phyloP scores from a whole-genome alignment of 2,888 invertebrate genomes.

The Ormyrus rosae region DNA sequence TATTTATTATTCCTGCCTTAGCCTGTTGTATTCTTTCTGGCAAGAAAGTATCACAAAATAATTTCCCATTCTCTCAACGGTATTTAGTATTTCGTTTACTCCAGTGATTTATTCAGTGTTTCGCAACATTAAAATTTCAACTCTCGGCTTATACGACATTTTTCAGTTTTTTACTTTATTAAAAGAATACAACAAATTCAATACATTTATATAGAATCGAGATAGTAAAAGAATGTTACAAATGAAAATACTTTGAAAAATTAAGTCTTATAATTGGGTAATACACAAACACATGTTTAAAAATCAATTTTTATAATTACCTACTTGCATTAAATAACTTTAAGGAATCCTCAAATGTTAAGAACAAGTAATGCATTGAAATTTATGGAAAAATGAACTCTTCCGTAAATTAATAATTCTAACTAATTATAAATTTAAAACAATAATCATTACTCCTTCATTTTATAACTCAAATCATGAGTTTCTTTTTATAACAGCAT shows the following conservation, averaged over 20 bases:
- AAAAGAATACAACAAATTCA: slow-evolving; percentile 56
- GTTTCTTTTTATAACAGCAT: slow-evolving; percentile 31
- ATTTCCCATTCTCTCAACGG: slow-evolving; percentile 73
- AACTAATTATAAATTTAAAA: slow-evolving; percentile 27
- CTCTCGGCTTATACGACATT: slow-evolving; percentile 37
- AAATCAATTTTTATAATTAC: slow-evolving; percentile 20
- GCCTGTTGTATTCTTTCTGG: slow-evolving; percentile 75
- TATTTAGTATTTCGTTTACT: slow-evolving; percentile 70
- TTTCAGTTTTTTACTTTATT: slow-evolving; percentile 25
- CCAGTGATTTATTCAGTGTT: slow-evolving; percentile 52
- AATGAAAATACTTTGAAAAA: slow-evolving; percentile 5
- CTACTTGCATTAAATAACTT: slow-evolving; percentile 37
- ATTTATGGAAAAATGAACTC: background rate
- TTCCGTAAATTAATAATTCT: slow-evolving; percentile 33
- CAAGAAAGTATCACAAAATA: slow-evolving; percentile 76
- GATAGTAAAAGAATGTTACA: slow-evolving; percentile 29
- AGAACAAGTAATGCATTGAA: slow-evolving; percentile 1
- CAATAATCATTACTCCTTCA: slow-evolving; percentile 20
- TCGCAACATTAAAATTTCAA: slow-evolving; percentile 42
- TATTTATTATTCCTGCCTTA: slow-evolving; percentile 70
- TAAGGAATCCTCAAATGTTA: slow-evolving; percentile 9
- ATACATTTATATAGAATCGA: slow-evolving; percentile 4
- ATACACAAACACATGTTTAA: slow-evolving; percentile 26
- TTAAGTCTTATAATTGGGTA: slow-evolving; percentile 26
- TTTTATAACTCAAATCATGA: slow-evolving; percentile 22